phyloP scores from a whole-genome alignment of 2,113 vertebrate genomes.

The Hipposideros armiger region DNA sequence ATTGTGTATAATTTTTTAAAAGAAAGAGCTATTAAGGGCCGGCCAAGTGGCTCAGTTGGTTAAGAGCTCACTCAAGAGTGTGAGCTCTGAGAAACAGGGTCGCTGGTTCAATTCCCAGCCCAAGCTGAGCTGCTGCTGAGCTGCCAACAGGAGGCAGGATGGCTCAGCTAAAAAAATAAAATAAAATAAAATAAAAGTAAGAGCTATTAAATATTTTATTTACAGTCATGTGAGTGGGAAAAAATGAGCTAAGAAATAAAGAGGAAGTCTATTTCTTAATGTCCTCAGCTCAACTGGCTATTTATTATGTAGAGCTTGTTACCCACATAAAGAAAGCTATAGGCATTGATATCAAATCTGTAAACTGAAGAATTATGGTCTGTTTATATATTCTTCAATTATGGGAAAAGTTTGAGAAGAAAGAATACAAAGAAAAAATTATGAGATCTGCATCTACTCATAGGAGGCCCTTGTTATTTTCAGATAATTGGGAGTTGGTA shows the following conservation, averaged over 20 bases:
- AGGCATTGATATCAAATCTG: background rate
- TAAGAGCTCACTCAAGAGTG: no score
- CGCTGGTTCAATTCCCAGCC: no score
- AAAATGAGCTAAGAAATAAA: background rate
- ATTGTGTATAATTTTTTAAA: background rate
- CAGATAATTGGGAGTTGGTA: background rate
- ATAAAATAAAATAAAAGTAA: background rate
- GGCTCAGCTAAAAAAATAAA: no score
- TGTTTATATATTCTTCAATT: background rate
- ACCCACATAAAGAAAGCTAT: background rate
- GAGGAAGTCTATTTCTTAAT: background rate
- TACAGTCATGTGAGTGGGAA: background rate
- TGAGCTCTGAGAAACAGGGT: no score
- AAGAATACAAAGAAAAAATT: background rate
- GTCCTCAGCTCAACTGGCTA: background rate
- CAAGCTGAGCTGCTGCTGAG: no score
- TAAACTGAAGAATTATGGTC: background rate
- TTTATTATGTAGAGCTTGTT: slow-evolving; percentile 18
- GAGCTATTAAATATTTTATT: slow-evolving; percentile 44
- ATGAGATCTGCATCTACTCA: background rate
- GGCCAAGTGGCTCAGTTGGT: no score
- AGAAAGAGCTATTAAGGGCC: background rate
- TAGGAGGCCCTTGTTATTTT: background rate
- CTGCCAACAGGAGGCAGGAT: no score
- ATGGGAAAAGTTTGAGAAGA: background rate